Evolutionary conservation across 2,113 vertebrate genomes (phyloP).

Genomic region (Tichodroma muraria): DNA sequence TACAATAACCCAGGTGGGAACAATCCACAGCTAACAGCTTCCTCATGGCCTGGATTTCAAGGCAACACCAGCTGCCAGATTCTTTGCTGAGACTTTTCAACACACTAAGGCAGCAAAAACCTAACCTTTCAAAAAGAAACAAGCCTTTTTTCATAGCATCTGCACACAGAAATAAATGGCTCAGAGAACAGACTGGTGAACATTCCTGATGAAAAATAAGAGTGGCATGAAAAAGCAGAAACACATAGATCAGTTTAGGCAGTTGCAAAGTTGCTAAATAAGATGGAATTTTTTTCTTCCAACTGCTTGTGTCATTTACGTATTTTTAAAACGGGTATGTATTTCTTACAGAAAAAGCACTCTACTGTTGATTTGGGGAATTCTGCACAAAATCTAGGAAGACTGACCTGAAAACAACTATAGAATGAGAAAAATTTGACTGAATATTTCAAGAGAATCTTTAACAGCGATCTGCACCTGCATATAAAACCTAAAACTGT

Average conservation of each 20-base stretch:
- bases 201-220: not conserved
- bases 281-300: not conserved
- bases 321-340: not conserved
- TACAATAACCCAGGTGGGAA: not conserved
- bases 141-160: not conserved
- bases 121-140: not conserved
- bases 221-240: not conserved
- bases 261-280: not conserved
- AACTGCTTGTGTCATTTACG: not conserved
- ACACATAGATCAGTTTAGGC: not conserved
- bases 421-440: not conserved
- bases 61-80: not conserved
- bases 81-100: not conserved
- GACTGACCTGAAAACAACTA: not conserved
- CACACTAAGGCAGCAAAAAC: not conserved
- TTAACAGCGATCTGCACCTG: not conserved
- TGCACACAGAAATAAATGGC: not conserved
- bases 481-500: not conserved
- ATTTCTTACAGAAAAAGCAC: not conserved
- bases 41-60: not conserved
- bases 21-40: not conserved
- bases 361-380: not conserved
- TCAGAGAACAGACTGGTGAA: not conserved
- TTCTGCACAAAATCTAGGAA: not conserved
- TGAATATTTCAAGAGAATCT: not conserved